Evolutionary conservation across 2,888 invertebrate species (phyloP).

Genomic region (Melanargia galathea): DNA sequence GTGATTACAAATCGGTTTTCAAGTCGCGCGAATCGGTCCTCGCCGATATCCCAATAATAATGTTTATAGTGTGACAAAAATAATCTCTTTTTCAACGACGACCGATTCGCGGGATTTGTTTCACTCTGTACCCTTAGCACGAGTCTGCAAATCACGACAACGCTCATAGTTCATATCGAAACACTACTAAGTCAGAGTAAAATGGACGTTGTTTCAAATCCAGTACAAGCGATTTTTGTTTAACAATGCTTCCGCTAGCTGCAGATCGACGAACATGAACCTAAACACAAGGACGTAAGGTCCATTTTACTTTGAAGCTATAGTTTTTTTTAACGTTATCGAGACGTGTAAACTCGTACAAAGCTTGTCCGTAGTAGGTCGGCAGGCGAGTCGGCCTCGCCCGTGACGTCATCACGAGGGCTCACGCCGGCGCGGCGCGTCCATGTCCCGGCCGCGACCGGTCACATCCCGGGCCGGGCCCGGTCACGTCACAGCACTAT

Average conservation of each 20-base stretch:
- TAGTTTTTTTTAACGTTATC: too few species aligned
- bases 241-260: too few species aligned
- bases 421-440: conserved; percentile 51
- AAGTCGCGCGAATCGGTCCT: conserved; percentile 43
- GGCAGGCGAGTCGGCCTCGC: conserved; percentile 48
- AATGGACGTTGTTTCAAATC: too few species aligned
- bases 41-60: conserved; percentile 58
- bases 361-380: neutral
- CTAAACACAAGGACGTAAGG: too few species aligned
- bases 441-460: conserved; percentile 43
- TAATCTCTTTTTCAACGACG: conserved; percentile 49
- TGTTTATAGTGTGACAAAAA: conserved; percentile 61
- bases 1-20: conserved; percentile 36
- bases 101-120: conserved; percentile 43
- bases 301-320: too few species aligned
- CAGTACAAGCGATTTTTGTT: too few species aligned
- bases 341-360: too few species aligned
- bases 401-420: conserved; percentile 64
- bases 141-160: neutral
- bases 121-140: neutral
- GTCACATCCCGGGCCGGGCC: conserved; percentile 29
- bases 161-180: neutral
- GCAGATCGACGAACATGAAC: too few species aligned
- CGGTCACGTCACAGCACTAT: conserved; percentile 7
- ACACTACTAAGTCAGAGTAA: neutral